phyloP scores from a whole-genome alignment of 2,797 vertebrate genomes.

The Okamejei kenojei region DNA sequence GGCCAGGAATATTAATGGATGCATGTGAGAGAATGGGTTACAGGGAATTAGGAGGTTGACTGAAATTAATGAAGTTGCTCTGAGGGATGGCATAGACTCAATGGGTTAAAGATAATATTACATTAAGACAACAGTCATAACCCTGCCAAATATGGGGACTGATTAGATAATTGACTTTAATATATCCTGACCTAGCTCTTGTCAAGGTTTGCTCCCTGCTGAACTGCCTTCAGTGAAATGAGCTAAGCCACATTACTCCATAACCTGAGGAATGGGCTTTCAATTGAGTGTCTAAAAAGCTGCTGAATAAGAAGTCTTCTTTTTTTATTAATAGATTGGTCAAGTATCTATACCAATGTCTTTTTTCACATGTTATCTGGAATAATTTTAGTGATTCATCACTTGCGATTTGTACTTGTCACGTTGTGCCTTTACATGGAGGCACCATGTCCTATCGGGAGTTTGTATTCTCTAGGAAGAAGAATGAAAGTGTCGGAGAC shows the following conservation, averaged over 20 bases:
- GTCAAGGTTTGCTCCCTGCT: too few relatives aligned
- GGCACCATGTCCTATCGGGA: neutral
- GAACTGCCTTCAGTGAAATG: neutral
- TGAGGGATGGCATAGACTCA: too few relatives aligned
- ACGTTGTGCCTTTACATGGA: neutral
- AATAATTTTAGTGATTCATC: neutral
- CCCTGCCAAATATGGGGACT: neutral
- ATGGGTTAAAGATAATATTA: too few relatives aligned
- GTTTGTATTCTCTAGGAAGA: neutral
- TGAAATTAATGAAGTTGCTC: too few relatives aligned
- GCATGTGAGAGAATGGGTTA: too few relatives aligned
- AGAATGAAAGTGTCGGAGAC: neutral
- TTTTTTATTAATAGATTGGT: neutral
- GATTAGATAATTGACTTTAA: neutral
- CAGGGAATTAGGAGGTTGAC: too few relatives aligned
- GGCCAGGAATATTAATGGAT: too few relatives aligned
- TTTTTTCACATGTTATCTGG: neutral
- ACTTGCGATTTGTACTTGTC: neutral
- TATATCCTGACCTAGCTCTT: neutral
- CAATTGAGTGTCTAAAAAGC: neutral
- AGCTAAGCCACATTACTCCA: neutral
- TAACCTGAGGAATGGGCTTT: neutral
- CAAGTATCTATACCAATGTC: neutral
- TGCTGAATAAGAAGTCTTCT: neutral
- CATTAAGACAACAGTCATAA: neutral